Conservation (phyloP, 2,888 invertebrate species). For the Xiphydria camelus region DNA sequence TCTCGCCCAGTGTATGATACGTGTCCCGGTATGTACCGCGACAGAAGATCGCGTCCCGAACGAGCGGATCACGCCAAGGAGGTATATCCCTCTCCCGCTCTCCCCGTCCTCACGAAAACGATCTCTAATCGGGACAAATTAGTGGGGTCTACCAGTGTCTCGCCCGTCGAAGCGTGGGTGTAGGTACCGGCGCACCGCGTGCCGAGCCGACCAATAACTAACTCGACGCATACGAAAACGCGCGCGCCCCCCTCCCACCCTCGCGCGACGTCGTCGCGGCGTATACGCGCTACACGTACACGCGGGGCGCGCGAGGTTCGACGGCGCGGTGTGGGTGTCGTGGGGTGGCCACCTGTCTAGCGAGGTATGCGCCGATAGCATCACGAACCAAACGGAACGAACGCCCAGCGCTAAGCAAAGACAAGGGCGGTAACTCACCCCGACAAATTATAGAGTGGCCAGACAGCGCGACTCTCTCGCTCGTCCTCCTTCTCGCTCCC, state of each 20-base stretch:
- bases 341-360: constrained; percentile 56
- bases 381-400: constrained; percentile 42
- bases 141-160: constrained; percentile 33
- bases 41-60: too few relatives aligned
- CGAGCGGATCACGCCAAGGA: too few relatives aligned
- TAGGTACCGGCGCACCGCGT: too few relatives aligned
- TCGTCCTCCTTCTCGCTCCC: constrained; percentile 16
- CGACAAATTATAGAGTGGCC: constrained; percentile 55
- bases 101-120: too few relatives aligned
- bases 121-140: constrained; percentile 37
- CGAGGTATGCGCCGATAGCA: constrained; percentile 55
- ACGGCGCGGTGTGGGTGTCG: constrained; percentile 27
- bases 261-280: too few relatives aligned
- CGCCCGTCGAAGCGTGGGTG: constrained; percentile 29
- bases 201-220: constrained; percentile 29
- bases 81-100: too few relatives aligned
- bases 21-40: too few relatives aligned
- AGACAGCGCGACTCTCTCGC: constrained; percentile 42
- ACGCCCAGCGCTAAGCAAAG: constrained; percentile 53
- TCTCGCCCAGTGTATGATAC: too few relatives aligned
- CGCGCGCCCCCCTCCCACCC: constrained; percentile 4
- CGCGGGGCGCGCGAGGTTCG: too few relatives aligned
- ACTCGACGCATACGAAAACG: constrained; percentile 23
- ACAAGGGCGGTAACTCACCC: constrained; percentile 56
- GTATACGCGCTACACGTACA: too few relatives aligned